Percentiles rank a stretch among this genome's conserved stretches.
Conservation (phyloP, 1,140 invertebrate genomes). For the Acyrthosiphon pisum region DNA sequence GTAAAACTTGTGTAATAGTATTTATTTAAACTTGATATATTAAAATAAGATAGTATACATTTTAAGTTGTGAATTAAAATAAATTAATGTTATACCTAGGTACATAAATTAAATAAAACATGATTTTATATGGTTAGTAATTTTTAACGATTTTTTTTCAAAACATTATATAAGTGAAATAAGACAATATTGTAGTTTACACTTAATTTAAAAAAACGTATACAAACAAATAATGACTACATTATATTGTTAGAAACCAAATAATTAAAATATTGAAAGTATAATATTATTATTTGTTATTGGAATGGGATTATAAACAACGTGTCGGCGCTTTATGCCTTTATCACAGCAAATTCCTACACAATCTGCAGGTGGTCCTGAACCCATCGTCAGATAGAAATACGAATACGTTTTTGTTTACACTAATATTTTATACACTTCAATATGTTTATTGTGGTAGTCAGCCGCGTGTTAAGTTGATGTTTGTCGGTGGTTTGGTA, state of each 20-base stretch:
- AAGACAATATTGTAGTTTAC: background rate
- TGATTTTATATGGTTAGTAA: no score
- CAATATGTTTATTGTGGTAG: background rate
- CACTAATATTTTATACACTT: background rate
- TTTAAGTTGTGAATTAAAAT: no score
- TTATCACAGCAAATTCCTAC: background rate
- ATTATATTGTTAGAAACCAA: background rate
- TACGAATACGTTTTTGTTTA: background rate
- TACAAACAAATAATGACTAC: background rate
- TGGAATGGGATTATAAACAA: background rate
- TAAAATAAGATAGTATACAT: no score
- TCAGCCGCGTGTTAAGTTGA: background rate
- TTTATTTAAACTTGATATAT: no score
- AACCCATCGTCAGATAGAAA: background rate
- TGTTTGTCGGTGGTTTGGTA: background rate
- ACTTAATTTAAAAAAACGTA: background rate
- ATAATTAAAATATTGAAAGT: background rate
- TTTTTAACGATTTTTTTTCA: background rate
- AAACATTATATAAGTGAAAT: background rate
- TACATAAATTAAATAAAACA: no score
- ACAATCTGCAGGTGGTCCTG: background rate
- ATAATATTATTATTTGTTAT: background rate
- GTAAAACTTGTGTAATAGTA: no score
- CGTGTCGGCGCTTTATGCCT: background rate
- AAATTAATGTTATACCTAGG: no score